Evolutionary conservation across 1,140 invertebrate genomes (phyloP), one percentile per base, ranked within the genome.

Genomic region (Neodiprion fabricii): DNA sequence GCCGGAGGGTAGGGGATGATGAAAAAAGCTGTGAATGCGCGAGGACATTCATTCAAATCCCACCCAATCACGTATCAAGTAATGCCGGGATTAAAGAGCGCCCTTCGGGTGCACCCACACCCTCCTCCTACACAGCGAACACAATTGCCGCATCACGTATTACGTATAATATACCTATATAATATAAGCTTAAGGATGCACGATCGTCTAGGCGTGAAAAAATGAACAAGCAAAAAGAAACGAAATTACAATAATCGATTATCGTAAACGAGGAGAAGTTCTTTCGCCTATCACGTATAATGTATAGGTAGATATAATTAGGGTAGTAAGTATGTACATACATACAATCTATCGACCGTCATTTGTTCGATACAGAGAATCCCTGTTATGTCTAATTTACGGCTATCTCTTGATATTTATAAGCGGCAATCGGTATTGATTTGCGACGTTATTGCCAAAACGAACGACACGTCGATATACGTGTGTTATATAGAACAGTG

Each of bases 41-140:
- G 65, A 68, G 73, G 65, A 73, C 72, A 77, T 80, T 82, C 79
- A 79, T 82, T 82, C 79, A 81, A 81, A 80, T 77, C 53, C 73
- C 72, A 74, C 72, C 75, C 77, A 81, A 81, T 80, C 80, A 48
- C 28, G 50, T 65, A n/a, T 1, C 7, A 9, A 7, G 40, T 14
- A 70, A 50, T 69, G 23, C 40, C 17, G 14, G 40, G 67, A 69
- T 23, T 47, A 4, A 23, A 47, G 67, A 9, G 11, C 21, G 21
- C 67, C 12, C 21, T 69, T 69, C 12, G 21, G 40, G 23, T 69
- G 8, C 12, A 65, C 12, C 17, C 12, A 65, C 12, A 65, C 61
- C 14, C 5, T 67, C 48, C 61, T 14, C 17, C 47, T 67, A 48
- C 21, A 28, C 21, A n/a, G 21, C 23, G n/a, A 7, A 47, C 9